Base-by-base conservation (phyloP, 2,797 vertebrate genomes). In the Falco rusticolus region DNA sequence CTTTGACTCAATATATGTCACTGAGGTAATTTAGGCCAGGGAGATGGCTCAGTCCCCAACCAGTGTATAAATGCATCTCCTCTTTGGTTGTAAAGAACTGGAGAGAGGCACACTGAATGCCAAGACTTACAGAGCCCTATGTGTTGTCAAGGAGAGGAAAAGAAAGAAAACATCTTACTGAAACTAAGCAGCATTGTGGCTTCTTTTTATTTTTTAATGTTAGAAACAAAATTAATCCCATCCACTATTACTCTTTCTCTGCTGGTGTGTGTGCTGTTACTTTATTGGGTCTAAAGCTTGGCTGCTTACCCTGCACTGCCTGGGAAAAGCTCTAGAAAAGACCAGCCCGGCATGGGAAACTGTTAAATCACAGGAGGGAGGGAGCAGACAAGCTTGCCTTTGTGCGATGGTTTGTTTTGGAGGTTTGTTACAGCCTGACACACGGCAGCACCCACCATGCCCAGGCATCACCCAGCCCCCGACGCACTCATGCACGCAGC, bases 41-140 rank as follows among this genome's bases (percentile, higher is more conserved):
- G 47, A 64, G 12, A 26, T 13, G 12, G 37, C 28, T 76, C 25
- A 4, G 8, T 81, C 48, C 39, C 39, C 1, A 2, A 10, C 5
- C 10, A 3, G 47, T 39, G 29, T 24, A 13, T 28, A 48, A 78
- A 48, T 0, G 0, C 0, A 0, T 61, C n/a, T 89, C 10, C n/a
- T 22, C 17, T 86, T 75, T 2, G 3, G 11, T 31, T 81, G 41
- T 25, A 33, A 43, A 82, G 61, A 25, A 33, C 25, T 3, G 5
- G 29, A 77, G 57, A 45, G 18, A 48, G 22, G 14, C 75, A 63
- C 3, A 10, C 28, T 48, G 64, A 80, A 51, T 34, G 39, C 37
- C 20, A 17, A 33, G 15, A 45, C 56, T 39, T 64, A 57, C 20
- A 31, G 54, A 78, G 25, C 34, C 57, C 47, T 19, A 1, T 0